These are phyloP conservation scores for Nemoura dubitans DNA, from an alignment of 2,888 invertebrate species.

Conservation along the genomic window DNA sequence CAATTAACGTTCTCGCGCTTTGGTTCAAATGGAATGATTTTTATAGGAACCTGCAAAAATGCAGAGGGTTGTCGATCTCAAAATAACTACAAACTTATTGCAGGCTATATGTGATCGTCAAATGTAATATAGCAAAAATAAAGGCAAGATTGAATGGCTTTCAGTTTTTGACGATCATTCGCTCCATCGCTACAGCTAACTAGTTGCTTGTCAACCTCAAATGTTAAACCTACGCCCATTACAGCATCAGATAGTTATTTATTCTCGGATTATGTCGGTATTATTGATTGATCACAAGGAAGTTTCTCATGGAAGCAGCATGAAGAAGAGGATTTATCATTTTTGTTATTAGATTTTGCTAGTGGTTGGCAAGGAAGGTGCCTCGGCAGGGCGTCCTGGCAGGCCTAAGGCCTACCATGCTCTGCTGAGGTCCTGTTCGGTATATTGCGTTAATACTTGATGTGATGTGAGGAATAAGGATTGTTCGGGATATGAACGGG, in stretches of 20 bases:
- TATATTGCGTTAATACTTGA: slow-evolving; percentile 1
- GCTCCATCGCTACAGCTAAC: too few relatives aligned
- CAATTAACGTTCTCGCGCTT: too few relatives aligned
- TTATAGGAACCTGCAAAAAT: too few relatives aligned
- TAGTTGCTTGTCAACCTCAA: neutral
- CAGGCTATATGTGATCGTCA: too few relatives aligned
- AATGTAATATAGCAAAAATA: too few relatives aligned
- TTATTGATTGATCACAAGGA: slow-evolving; percentile 12
- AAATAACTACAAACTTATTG: too few relatives aligned
- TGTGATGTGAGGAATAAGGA: neutral
- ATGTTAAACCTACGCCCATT: neutral
- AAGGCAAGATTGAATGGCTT: neutral
- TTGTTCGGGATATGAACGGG: neutral
- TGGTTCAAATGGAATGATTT: too few relatives aligned
- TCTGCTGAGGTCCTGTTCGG: neutral
- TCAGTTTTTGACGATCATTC: neutral
- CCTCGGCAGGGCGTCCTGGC: neutral
- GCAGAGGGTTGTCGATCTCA: too few relatives aligned
- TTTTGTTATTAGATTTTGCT: neutral
- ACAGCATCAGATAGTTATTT: neutral
- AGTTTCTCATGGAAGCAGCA: neutral
- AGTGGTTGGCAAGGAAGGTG: neutral
- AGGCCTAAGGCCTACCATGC: too few relatives aligned
- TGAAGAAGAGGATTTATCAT: slow-evolving; percentile 7
- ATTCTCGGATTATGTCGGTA: neutral